phyloP scores from a whole-genome alignment of 2,113 vertebrate species.

The Ondatra zibethicus region DNA sequence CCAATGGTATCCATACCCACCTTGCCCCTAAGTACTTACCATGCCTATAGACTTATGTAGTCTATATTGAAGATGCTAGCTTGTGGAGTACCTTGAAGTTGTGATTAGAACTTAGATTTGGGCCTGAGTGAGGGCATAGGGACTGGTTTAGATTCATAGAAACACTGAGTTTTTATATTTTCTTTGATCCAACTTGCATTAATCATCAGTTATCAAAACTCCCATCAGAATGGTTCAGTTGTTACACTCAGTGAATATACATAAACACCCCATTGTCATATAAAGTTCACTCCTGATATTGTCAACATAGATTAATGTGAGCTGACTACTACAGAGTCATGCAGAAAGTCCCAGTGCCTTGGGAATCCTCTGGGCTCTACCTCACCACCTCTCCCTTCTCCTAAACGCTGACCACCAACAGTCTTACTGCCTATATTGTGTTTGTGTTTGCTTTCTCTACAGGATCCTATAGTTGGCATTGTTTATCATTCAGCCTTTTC shows the following conservation, averaged over 20 bases:
- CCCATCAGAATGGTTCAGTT: not conserved
- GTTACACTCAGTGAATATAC: not conserved
- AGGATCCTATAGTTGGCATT: not conserved
- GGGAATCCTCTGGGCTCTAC: not conserved
- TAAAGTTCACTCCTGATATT: not conserved
- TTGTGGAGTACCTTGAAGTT: not conserved
- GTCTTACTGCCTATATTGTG: not conserved
- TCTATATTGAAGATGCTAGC: not conserved
- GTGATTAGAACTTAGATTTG: not conserved
- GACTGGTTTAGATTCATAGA: not conserved
- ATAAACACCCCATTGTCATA: not conserved
- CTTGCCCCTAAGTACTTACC: not conserved
- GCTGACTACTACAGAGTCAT: not conserved
- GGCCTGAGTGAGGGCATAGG: not conserved
- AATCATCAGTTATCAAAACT: not conserved
- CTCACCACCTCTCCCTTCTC: not conserved
- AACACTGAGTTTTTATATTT: not conserved
- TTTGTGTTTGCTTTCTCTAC: not conserved
- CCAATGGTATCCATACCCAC: not conserved
- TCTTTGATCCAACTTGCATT: not conserved
- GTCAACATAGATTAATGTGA: not conserved
- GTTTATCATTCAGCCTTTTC: too few species aligned
- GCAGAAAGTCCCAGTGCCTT: not conserved
- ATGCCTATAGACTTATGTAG: constrained; percentile 27
- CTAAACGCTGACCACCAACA: not conserved